These are phyloP conservation scores for Ips nitidus DNA, from an alignment of 1,140 invertebrate genomes.

Conservation along the genomic window DNA sequence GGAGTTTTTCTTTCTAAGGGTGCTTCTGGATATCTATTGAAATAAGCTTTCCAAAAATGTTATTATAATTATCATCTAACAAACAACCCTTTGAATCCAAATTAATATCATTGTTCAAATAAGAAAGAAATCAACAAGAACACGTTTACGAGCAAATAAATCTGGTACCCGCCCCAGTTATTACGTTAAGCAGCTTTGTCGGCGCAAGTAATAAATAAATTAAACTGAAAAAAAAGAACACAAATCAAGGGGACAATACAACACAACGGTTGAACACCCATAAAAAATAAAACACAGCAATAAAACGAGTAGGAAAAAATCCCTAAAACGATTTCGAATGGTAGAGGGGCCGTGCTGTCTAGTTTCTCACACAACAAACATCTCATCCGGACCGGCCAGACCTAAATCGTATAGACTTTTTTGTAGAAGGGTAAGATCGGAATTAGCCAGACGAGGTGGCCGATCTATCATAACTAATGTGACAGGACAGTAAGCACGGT, in stretches of 20 bases:
- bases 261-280: constrained; percentile 39
- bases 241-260: constrained; percentile 33
- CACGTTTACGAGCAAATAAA: too few species aligned
- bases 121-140: too few species aligned
- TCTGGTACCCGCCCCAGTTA: too few species aligned
- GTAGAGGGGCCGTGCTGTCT: constrained; percentile 43
- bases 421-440: constrained; percentile 22
- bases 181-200: neutral
- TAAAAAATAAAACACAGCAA: constrained; percentile 43
- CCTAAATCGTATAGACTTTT: constrained; percentile 19
- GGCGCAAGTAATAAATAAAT: constrained; percentile 37
- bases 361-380: constrained; percentile 43
- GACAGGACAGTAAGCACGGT: constrained; percentile 49
- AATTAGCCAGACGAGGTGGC: constrained; percentile 25
- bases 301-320: constrained; percentile 46
- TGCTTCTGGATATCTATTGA: too few species aligned
- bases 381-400: constrained; percentile 12
- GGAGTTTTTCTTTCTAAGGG: too few species aligned
- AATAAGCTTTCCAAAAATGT: too few species aligned
- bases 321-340: constrained; percentile 43
- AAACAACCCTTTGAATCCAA: too few species aligned
- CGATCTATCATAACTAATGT: constrained; percentile 51
- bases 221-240: constrained; percentile 27
- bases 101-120: too few species aligned
- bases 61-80: too few species aligned